These are phyloP conservation scores for Drosophila mercatorum DNA, from an alignment of 2,888 invertebrate species.

Conservation along the genomic window DNA sequence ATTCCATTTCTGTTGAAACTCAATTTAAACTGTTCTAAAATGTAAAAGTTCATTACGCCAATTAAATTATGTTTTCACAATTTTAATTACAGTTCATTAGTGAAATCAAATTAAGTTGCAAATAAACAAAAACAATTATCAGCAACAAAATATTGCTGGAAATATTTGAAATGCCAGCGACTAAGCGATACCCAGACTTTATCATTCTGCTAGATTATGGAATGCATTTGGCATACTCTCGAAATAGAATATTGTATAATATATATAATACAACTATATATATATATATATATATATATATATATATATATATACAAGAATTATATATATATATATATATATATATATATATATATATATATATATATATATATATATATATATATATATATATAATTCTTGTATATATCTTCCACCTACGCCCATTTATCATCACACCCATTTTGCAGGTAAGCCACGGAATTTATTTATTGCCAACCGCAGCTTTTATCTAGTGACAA, in stretches of 20 bases:
- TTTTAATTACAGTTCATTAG: slow-evolving; percentile 26
- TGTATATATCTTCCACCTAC: too few species aligned
- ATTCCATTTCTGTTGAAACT: background rate
- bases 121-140: slow-evolving; percentile 1
- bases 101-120: slow-evolving; percentile 27
- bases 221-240: too few species aligned
- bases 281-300: too few species aligned
- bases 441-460: background rate
- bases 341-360: too few species aligned
- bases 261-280: too few species aligned
- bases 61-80: slow-evolving; percentile 20
- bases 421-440: background rate
- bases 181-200: background rate
- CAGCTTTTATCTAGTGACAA: slow-evolving; percentile 3
- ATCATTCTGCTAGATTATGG: too few species aligned
- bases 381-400: too few species aligned
- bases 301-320: too few species aligned
- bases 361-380: too few species aligned
- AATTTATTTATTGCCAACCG: slow-evolving; percentile 18
- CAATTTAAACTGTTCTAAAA: slow-evolving; percentile 7
- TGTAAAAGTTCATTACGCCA: slow-evolving; percentile 13
- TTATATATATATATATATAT: too few species aligned
- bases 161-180: background rate
- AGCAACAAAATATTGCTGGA: slow-evolving; percentile 4
- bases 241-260: too few species aligned